Evolutionary conservation across 1,140 invertebrate species (phyloP), one percentile per base, ranked within the genome.

Genomic region (Scaptomyza pallida): DNA sequence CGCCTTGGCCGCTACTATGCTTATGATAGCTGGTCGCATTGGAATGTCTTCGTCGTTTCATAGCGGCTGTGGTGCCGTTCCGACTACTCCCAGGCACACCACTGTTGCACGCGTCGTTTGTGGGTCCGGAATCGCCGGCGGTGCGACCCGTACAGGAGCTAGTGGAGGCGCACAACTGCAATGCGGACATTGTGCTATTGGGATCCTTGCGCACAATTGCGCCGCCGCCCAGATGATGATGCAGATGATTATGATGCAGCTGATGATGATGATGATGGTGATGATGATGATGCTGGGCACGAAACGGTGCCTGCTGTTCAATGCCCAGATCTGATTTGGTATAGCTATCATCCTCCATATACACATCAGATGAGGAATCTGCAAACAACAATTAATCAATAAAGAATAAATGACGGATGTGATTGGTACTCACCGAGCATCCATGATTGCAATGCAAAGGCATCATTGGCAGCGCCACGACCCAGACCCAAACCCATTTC

Each of bases 121-220:
- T 10, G 26, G 51, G 40, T 8, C 33, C 44, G 13, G 47, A 15
- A 1, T 54, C 51, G n/a, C n/a, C n/a, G n/a, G n/a, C n/a, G 9
- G 17, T 1, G n/a, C 43, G 43, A 1, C 21, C 43, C 13, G 19
- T 15, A 17, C 45, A 37, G 5, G 52, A 45, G 33, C n/a, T 60
- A 41, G 19, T 21, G 23, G 63, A 47, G 12, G 50, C 50, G 15
- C 59, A 50, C 19, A 94, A 78, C 65, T 93, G 93, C 68, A 94
- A 92, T 0, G 93, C 93, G 0, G 93, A 94, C 93, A 93, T 93
- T 4, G 93, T 93, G 21, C 93, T 93, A 54, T 92, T 93, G 0
- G 93, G 93, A 85, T 93, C 93, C 69, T 93, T 92, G 68, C 93
- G 90, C 89, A 94, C 93, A 9, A 77, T 83, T 12, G 59, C 50